Conservation (phyloP, 2,888 invertebrate genomes). For the Clostera curtula region DNA sequence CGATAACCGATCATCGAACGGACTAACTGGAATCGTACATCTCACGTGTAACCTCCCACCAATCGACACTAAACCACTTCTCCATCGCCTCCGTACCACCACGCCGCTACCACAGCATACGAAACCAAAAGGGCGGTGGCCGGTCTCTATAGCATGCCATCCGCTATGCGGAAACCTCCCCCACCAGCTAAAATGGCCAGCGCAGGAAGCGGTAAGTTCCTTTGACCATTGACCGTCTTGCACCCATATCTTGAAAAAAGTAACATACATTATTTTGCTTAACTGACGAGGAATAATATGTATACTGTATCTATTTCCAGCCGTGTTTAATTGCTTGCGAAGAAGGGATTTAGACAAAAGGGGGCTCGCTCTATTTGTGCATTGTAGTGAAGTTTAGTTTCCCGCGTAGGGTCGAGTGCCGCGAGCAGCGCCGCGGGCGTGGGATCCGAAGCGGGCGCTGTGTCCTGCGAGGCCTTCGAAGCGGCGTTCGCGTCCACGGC, state of each 20-base stretch:
- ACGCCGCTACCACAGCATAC: constrained; percentile 33
- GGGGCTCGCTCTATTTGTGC: too few relatives aligned
- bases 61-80: constrained; percentile 7
- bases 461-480: constrained; percentile 91
- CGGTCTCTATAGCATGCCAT: constrained; percentile 51
- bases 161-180: constrained; percentile 55
- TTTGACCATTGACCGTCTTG: background rate
- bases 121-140: constrained; percentile 53
- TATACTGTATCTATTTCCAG: too few relatives aligned
- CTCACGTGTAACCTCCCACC: constrained; percentile 5
- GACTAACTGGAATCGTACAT: constrained; percentile 3
- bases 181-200: constrained; percentile 50
- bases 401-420: constrained; percentile 29
- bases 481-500: constrained; percentile 90
- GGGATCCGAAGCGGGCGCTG: constrained; percentile 86
- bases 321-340: too few relatives aligned
- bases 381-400: background rate
- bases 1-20: constrained; percentile 10
- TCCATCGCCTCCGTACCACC: constrained; percentile 1
- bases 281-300: too few relatives aligned
- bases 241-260: too few relatives aligned
- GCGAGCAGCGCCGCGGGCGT: constrained; percentile 24
- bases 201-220: constrained; percentile 47
- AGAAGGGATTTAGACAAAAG: too few relatives aligned
- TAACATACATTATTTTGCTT: too few relatives aligned